phyloP scores from a whole-genome alignment of 2,797 vertebrate species.

The Gymnodraco acuticeps region DNA sequence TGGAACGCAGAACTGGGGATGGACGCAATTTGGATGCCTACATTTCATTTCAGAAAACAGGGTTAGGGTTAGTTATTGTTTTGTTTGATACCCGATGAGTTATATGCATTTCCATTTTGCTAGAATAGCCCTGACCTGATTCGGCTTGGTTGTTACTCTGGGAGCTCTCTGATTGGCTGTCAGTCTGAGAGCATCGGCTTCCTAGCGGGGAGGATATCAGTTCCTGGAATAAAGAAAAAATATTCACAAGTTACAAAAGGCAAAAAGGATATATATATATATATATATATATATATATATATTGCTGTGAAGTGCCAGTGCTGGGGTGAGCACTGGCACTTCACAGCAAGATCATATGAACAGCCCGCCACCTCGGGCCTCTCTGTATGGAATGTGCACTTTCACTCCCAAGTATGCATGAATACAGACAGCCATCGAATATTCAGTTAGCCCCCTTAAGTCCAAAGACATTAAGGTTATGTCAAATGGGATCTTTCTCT shows the following conservation, averaged over 20 bases:
- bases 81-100: background rate
- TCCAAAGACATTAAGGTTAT: background rate
- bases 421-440: background rate
- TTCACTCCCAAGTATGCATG: background rate
- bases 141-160: conserved; percentile 66
- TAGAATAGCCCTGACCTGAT: conserved; percentile 53
- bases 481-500: background rate
- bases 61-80: too few species aligned
- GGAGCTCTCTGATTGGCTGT: conserved; percentile 75
- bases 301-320: too few species aligned
- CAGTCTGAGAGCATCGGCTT: conserved; percentile 78
- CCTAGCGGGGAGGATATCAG: conserved; percentile 82
- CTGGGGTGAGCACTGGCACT: background rate
- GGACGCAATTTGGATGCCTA: conserved; percentile 50
- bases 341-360: background rate
- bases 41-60: conserved; percentile 9
- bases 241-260: background rate
- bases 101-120: background rate
- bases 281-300: too few species aligned
- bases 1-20: conserved; percentile 53
- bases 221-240: conserved; percentile 80
- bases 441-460: background rate
- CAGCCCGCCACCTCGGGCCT: background rate
- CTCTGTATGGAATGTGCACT: background rate
- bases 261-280: background rate